Base-by-base conservation (phyloP, 2,797 vertebrate genomes). In the Myotis planiceps region DNA sequence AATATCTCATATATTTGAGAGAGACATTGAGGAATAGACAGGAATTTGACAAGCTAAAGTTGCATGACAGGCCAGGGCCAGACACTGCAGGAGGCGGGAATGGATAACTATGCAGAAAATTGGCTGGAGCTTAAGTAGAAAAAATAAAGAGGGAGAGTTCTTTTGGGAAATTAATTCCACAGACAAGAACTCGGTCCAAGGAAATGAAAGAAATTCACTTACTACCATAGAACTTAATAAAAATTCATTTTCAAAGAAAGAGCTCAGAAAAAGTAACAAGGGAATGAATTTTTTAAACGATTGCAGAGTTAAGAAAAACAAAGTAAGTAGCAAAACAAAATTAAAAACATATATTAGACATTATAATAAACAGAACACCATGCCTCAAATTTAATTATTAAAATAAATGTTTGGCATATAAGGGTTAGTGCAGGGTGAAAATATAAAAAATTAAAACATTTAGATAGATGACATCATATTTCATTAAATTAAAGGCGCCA, bases 231-330 rank as follows among this genome's bases (percentile, higher is more conserved):
- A 94, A 72, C 29, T 71, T 75, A 93, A 94, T 69, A 93, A 79
- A 83, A 92, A 47, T 27, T 78, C 25, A 96, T 91, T 92, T 85
- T 84, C 65, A 79, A 60, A 87, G 65, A 94, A 55, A 75, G 72
- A 78, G 9, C 42, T 71, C 51, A 55, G 34, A 72, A 83, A 90
- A 68, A 53, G 16, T 60, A 74, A 69, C 39, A 72, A 72, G 47
- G 37, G 15, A 90, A 90, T 53, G 3, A 81, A 91, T 23, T 79
- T 79, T 23, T 79, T 79, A 34, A 5, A 49, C 16, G 16, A 51
- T 37, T 88, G 14, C 47, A 37, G 29, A 78, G 34, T 85, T 91
- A 78, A 94, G 29, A 92, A 71, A 90, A 90, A 69, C 72, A 89
- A 88, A 92, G 34, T 15, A 23, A 65, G 49, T 16, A 49, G 78